Evolutionary conservation across 1,140 invertebrate genomes (phyloP).

Genomic region (Brachystomella parvula): DNA sequence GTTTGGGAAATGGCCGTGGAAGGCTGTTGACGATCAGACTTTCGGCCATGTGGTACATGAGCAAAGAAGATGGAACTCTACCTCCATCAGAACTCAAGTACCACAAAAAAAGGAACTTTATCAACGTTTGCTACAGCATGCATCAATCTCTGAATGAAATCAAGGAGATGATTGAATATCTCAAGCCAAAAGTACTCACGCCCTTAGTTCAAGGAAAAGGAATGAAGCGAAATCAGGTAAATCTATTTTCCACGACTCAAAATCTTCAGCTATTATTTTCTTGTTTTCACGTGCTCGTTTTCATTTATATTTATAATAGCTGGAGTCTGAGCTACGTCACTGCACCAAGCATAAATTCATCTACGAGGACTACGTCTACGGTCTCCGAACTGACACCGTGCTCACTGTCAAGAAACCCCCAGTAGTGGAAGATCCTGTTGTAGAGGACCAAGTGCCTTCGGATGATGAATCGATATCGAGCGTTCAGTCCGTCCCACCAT

Average conservation of each 20-base stretch:
- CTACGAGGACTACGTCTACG: conserved; percentile 5
- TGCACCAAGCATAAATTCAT: background rate
- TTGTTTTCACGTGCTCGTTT: background rate
- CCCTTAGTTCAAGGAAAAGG: conserved; percentile 46
- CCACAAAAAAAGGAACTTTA: background rate
- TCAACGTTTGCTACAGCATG: conserved; percentile 54
- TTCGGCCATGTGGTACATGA: conserved; percentile 25
- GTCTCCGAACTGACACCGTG: background rate
- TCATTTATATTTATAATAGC: background rate
- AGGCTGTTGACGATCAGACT: background rate
- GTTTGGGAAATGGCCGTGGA: conserved; percentile 8
- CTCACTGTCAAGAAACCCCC: background rate
- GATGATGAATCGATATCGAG: too few species aligned
- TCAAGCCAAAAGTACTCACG: conserved; percentile 48
- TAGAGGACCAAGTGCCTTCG: too few species aligned
- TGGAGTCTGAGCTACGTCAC: background rate
- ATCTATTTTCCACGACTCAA: background rate
- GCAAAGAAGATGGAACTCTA: background rate
- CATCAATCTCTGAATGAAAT: conserved; percentile 56
- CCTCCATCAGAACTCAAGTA: background rate
- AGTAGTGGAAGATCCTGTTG: too few species aligned
- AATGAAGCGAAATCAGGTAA: conserved; percentile 13
- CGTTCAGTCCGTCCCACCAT: too few species aligned
- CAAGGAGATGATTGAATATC: conserved; percentile 48
- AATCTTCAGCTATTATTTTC: background rate